Evolutionary conservation across 1,140 invertebrate genomes (phyloP), one percentile per base, ranked within the genome.

Genomic region (Charaxes varanes): DNA sequence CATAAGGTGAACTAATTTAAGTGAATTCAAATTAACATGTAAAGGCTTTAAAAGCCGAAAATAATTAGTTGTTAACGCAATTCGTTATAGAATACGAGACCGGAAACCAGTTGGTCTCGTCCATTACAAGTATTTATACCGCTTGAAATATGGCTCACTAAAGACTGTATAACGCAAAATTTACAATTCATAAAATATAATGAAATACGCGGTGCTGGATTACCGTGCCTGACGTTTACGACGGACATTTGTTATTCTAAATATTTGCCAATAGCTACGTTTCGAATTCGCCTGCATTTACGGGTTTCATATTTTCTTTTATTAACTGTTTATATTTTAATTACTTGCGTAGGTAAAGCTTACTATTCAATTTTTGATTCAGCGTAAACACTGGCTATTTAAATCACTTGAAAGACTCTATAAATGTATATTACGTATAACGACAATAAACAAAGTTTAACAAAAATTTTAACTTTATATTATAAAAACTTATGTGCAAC

Each of bases 171-270:
- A 77, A 76, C 60, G 65, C 62, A 49, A 68, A 77, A 79, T 77
- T 77, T 77, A 79, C 72, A 79, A 79, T 77, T 77, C 71, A 79
- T 79, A 79, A 77, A 77, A 66, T 57, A 53, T 53, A 66, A 70
- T 79, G 74, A 72, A 77, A 74, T 77, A 77, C 40, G 60, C 52
- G 24, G 45, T 44, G 43, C 56, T 53, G 42, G 61, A 64, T 62
- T 49, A 54, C 36, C 22, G 14, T 31, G 47, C 35, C 35, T 31
- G 46, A 42, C 53, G 43, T 53, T 54, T 54, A 35, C 30, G 36
- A 49, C 4, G 12, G 6, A 26, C 22, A 16, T 26, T 12, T 27
- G 17, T 27, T 28, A 28, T 28, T 27, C 23, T 24, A 24, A 18
- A 37, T 24, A 15, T 37, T 37, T 14, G 24, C 23, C 40, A 34